Evolutionary conservation across 2,113 vertebrate species (phyloP), one percentile per base, ranked within the genome.

Genomic region (Entosphenus tridentatus): DNA sequence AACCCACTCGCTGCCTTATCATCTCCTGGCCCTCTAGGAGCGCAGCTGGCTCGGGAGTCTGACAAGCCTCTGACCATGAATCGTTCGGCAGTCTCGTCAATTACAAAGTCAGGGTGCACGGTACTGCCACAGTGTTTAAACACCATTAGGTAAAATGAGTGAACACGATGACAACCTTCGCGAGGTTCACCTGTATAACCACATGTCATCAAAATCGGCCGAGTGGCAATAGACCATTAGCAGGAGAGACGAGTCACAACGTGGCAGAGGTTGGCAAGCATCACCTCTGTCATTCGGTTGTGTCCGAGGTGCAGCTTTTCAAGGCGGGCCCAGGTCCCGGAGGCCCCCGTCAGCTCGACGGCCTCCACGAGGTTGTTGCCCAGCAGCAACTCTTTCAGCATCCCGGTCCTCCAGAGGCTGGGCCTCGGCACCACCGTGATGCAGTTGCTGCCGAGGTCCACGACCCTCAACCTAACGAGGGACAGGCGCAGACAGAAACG

Each of bases 261-360:
- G 67, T 11, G 10, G 11, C 57, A 21, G 57, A 57, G 55, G 68
- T 55, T 10, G 18, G 11, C 11, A 39, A 12, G 67, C 70, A 70
- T 80, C 79, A 98, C 93, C 89, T 91, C 84, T 12, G 81, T 84
- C 62, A 98, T 78, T 70, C 81, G 81, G 80, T 98, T 98, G 76
- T 83, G 78, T 57, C 85, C 83, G 69, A 96, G 80, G 72, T 89
- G 85, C 2, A 98, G 80, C 69, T 96, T 96, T 80, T 95, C 89
- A 71, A 98, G 78, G 56, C 88, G 75, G 74, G 80, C 79, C 93
- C 92, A 98, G 0, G 74, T 78, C 74, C 74, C 74, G 10, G 85
- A 76, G 3, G 86, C 84, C 73, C 85, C 84, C 12, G 79, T 82
- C 71, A 98, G 80, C 73, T 96, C 84, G 75, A 98, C 78, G 54